A percentile compares a stretch with the other conserved stretches of the same genome.
These are phyloP conservation scores for Chironomus tepperi DNA, from an alignment of 1,140 invertebrate species.

Conservation along the genomic window DNA sequence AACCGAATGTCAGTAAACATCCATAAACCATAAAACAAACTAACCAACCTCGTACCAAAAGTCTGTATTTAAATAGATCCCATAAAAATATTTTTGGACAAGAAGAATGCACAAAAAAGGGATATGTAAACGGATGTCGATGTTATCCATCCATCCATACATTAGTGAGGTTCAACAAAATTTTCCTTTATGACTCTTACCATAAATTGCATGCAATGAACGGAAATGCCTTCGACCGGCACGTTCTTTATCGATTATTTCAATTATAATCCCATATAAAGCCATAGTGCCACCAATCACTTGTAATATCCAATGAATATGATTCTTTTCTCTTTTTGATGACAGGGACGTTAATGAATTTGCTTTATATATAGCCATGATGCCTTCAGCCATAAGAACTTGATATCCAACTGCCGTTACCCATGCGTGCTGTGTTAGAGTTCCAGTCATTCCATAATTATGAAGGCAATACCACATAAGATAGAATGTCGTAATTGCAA, in stretches of 20 bases:
- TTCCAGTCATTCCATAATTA: neutral
- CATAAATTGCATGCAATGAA: neutral
- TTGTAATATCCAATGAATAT: conserved; percentile 25
- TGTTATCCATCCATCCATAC: no score
- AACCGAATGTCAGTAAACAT: no score
- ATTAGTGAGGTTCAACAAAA: no score
- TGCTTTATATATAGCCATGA: conserved; percentile 18
- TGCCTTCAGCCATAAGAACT: conserved; percentile 24
- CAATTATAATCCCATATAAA: neutral
- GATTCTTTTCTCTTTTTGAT: neutral
- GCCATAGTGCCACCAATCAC: neutral
- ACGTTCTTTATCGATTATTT: neutral
- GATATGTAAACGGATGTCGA: no score
- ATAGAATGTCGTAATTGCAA: neutral
- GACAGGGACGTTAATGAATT: neutral
- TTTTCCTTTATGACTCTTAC: neutral
- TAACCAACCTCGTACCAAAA: no score
- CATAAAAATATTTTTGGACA: no score
- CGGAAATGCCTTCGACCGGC: neutral
- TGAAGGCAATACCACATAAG: neutral
- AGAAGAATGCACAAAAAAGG: no score
- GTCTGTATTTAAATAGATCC: no score
- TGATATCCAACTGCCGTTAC: conserved; percentile 24
- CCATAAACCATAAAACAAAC: no score
- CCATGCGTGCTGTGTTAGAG: conserved; percentile 2